Evolutionary conservation across 2,113 vertebrate genomes (phyloP).

Genomic region (Sebastes fasciatus): DNA sequence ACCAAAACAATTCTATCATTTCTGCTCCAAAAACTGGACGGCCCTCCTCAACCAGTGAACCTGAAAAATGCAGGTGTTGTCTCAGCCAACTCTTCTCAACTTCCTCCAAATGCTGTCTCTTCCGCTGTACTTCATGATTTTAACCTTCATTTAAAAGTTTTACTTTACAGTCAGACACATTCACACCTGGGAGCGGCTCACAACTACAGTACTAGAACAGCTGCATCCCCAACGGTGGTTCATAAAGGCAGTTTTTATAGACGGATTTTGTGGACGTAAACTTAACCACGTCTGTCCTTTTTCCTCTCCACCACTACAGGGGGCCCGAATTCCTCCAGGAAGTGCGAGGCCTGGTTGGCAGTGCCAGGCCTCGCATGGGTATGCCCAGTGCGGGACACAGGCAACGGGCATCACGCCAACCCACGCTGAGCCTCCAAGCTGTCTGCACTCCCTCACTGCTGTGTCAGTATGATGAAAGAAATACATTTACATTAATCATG

Average conservation of each 20-base stretch:
- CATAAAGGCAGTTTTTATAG: constrained; percentile 12
- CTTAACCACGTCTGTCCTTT: constrained; percentile 5
- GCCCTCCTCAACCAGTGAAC: neutral
- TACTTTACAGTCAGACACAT: constrained; percentile 9
- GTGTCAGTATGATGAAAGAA: constrained; percentile 47
- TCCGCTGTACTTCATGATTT: neutral
- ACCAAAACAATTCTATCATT: constrained; percentile 6
- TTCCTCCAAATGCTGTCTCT: neutral
- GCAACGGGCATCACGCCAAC: constrained; percentile 27
- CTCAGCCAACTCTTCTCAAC: neutral
- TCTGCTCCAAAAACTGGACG: constrained; percentile 22
- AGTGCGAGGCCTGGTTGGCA: constrained; percentile 8
- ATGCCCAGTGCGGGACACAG: constrained; percentile 27
- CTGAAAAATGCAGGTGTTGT: neutral
- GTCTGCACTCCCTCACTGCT: constrained; percentile 26
- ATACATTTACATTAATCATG: constrained; percentile 61
- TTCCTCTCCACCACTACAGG: constrained; percentile 11
- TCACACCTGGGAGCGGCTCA: neutral
- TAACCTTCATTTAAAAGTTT: neutral
- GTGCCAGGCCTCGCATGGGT: constrained; percentile 15
- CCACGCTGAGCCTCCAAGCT: constrained; percentile 36
- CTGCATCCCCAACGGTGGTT: neutral
- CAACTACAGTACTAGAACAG: neutral
- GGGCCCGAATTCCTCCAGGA: constrained; percentile 44
- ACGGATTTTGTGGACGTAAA: constrained; percentile 2